A percentile compares a stretch with the other conserved stretches of the same genome.
Evolutionary conservation across 2,797 vertebrate genomes (phyloP).

Genomic region (Crenuchus spilurus): DNA sequence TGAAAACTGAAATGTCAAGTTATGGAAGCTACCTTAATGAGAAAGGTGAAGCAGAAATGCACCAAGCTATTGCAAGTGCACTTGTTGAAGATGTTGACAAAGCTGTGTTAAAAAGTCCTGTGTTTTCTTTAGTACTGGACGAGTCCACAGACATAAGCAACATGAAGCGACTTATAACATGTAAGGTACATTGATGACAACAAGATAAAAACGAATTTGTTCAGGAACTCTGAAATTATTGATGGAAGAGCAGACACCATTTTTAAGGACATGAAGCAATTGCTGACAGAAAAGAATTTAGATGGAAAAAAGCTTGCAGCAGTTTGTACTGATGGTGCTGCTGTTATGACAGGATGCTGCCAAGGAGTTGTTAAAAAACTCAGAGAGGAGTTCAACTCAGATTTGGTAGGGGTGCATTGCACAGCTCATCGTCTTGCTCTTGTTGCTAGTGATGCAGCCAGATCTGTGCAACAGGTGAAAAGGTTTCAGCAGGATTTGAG

Average conservation of each 20-base stretch:
- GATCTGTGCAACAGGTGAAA: constrained; percentile 33
- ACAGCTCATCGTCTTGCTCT: constrained; percentile 8
- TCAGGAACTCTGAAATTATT: constrained; percentile 24
- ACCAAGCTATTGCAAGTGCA: constrained; percentile 15
- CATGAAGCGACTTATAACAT: constrained; percentile 14
- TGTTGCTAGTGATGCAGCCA: constrained; percentile 29
- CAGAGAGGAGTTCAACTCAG: constrained; percentile 4
- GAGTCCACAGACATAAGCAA: constrained; percentile 33
- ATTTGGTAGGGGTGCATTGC: constrained; percentile 13
- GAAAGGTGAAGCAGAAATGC: constrained; percentile 25
- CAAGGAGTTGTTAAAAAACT: constrained; percentile 21
- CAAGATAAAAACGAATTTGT: constrained; percentile 20
- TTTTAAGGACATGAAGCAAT: constrained; percentile 24
- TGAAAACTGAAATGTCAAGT: no score
- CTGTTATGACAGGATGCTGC: neutral
- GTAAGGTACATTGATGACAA: constrained; percentile 23
- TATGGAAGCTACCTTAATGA: constrained; percentile 21
- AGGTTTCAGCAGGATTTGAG: constrained; percentile 34
- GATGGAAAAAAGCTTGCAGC: constrained; percentile 26
- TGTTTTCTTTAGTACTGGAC: neutral
- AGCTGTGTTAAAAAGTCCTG: no score
- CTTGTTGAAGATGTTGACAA: neutral
- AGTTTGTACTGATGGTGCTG: constrained; percentile 22
- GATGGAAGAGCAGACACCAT: constrained; percentile 30
- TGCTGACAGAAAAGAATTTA: constrained; percentile 22